Percentiles rank a stretch among this genome's conserved stretches.
These are phyloP conservation scores for Dolichotis patagonum DNA, from an alignment of 2,113 vertebrate species.

Conservation along the genomic window DNA sequence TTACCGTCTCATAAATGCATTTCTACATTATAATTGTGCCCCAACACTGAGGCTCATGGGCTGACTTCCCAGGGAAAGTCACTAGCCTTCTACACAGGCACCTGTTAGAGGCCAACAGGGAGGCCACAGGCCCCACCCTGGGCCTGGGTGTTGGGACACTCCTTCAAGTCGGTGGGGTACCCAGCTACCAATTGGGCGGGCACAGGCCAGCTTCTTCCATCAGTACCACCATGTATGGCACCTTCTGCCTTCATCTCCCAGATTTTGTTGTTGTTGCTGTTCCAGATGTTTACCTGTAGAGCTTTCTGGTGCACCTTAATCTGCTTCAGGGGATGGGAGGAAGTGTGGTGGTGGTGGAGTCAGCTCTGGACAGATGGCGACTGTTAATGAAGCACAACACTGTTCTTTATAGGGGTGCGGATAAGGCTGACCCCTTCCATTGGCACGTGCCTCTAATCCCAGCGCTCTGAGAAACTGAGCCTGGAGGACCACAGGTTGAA, in stretches of 20 bases:
- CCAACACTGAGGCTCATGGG: too few relatives aligned
- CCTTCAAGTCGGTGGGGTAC: not conserved
- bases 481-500: not conserved
- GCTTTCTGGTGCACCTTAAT: not conserved
- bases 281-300: not conserved
- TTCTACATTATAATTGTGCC: too few relatives aligned
- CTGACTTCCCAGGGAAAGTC: not conserved
- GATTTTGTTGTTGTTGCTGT: not conserved
- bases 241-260: not conserved
- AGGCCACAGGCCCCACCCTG: too few relatives aligned
- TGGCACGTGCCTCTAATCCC: not conserved
- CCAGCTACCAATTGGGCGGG: too few relatives aligned
- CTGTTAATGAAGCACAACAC: not conserved
- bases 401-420: not conserved
- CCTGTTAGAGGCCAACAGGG: not conserved
- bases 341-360: not conserved
- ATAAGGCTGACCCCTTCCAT: not conserved
- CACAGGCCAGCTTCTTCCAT: not conserved
- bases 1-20: too few relatives aligned
- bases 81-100: not conserved
- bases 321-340: not conserved
- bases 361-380: not conserved
- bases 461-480: not conserved
- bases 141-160: rapidly evolving
- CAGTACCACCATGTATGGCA: rapidly evolving